These are phyloP conservation scores for Pectinophora gossypiella DNA, from an alignment of 1,140 invertebrate species.

Conservation along the genomic window DNA sequence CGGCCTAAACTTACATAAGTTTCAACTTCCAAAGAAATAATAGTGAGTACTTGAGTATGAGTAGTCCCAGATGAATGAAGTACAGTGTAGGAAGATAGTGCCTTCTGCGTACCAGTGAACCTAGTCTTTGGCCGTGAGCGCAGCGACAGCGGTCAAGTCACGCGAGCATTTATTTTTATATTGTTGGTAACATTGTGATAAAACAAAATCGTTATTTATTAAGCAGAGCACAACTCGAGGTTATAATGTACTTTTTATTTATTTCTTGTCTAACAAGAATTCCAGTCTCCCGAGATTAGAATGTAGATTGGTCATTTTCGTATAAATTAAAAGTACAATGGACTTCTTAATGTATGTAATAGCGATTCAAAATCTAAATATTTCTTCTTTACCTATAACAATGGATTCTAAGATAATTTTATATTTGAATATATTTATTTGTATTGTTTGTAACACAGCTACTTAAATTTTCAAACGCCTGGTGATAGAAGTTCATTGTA, in stretches of 20 bases:
- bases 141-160: slow-evolving; percentile 46
- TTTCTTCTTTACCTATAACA: no score
- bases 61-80: background rate
- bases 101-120: slow-evolving; percentile 61
- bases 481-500: slow-evolving; percentile 11
- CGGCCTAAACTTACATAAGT: background rate
- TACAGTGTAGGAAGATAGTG: slow-evolving; percentile 33
- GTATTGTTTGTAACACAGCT: no score
- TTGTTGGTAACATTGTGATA: slow-evolving; percentile 59
- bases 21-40: background rate
- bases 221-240: slow-evolving; percentile 22
- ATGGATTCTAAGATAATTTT: no score
- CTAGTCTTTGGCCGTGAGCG: slow-evolving; percentile 61
- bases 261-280: slow-evolving; percentile 28
- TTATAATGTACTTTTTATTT: slow-evolving; percentile 6
- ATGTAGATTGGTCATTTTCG: slow-evolving; percentile 1
- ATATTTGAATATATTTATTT: no score
- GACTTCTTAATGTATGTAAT: no score
- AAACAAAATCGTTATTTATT: slow-evolving; percentile 25
- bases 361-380: no score
- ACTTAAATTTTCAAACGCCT: no score
- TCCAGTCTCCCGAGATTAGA: background rate
- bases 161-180: slow-evolving; percentile 71
- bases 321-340: slow-evolving; percentile 13
- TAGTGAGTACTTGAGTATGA: background rate